Evolutionary conservation across 2,888 invertebrate species (phyloP).

Genomic region (Conistra vaccinii): DNA sequence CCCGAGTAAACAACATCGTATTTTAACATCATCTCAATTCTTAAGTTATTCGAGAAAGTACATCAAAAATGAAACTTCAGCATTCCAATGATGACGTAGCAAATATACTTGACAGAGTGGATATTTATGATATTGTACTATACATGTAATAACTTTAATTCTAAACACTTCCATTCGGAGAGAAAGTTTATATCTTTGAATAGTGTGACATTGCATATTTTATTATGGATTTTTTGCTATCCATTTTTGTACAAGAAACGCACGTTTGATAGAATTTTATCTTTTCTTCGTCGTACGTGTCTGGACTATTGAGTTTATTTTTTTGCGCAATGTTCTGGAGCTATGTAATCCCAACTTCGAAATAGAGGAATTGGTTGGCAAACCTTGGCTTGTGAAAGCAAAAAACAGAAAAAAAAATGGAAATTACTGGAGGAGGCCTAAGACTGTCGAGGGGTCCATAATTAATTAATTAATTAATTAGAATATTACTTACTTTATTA

Average conservation of each 20-base stretch:
- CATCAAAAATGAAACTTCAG: conserved; percentile 41
- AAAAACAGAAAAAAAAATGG: neutral
- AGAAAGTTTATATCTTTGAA: conserved; percentile 49
- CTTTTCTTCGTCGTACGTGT: neutral
- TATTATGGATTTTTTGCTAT: neutral
- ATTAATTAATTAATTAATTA: too few relatives aligned
- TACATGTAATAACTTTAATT: conserved; percentile 46
- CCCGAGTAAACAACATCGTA: neutral
- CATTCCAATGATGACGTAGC: conserved; percentile 71
- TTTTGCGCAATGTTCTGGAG: too few relatives aligned
- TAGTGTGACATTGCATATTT: conserved; percentile 44
- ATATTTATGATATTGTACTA: conserved; percentile 60
- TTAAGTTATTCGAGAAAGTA: conserved; percentile 52
- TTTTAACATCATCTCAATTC: neutral
- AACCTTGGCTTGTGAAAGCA: neutral
- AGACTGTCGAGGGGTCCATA: too few relatives aligned
- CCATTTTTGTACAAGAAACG: neutral
- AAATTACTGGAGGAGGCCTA: neutral
- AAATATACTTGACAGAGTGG: conserved; percentile 61
- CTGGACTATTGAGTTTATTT: too few relatives aligned
- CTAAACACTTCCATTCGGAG: conserved; percentile 40
- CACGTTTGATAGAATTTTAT: neutral
- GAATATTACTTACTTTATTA: neutral
- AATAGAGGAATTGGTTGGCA: neutral
- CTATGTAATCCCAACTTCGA: too few relatives aligned